Evolutionary conservation across 2,113 vertebrate species (phyloP).

Genomic region (Sprattus sprattus): DNA sequence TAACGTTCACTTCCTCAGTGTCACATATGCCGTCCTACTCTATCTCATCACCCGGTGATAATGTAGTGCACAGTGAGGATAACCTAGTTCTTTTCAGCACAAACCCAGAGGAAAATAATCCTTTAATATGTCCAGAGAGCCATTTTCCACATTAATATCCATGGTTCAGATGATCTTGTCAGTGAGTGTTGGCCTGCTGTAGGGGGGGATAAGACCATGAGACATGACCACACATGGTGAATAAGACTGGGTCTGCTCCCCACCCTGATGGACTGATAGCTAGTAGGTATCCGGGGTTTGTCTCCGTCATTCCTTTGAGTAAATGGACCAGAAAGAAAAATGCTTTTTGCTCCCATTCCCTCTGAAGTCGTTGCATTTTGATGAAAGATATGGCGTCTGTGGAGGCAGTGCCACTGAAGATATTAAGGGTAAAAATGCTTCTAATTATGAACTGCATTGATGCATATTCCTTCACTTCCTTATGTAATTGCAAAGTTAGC

Average conservation of each 20-base stretch:
- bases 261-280: slow-evolving; percentile 57
- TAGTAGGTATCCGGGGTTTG: slow-evolving; percentile 42
- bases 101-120: neutral
- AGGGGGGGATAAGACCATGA: slow-evolving; percentile 12
- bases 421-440: neutral
- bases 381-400: neutral
- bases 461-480: neutral
- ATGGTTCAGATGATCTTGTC: slow-evolving; percentile 15
- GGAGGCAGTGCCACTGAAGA: neutral
- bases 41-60: neutral
- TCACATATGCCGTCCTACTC: neutral
- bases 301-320: slow-evolving; percentile 49
- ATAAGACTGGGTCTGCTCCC: slow-evolving; percentile 31
- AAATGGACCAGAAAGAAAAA: slow-evolving; percentile 50
- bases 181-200: neutral
- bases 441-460: neutral
- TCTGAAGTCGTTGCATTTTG: slow-evolving; percentile 18
- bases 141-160: slow-evolving; percentile 7
- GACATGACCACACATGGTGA: slow-evolving; percentile 38
- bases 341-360: slow-evolving; percentile 32
- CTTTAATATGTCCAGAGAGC: neutral
- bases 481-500: neutral
- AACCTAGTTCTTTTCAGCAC: neutral
- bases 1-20: neutral
- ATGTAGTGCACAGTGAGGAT: neutral